phyloP scores from a whole-genome alignment of 2,888 invertebrate species.

The Hipparchia sbordonii region DNA sequence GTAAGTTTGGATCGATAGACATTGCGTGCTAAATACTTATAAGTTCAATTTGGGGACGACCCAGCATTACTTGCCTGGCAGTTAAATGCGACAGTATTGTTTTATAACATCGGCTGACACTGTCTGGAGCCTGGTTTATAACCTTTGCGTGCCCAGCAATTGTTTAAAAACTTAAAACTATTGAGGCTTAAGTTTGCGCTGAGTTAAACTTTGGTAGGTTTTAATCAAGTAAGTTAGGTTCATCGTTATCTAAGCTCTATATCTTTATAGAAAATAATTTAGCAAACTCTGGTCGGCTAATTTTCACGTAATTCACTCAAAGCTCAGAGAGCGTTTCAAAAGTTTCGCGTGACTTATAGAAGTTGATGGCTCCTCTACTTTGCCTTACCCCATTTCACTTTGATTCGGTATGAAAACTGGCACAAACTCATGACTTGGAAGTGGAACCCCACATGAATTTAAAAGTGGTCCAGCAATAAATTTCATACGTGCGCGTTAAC shows the following conservation, averaged over 20 bases:
- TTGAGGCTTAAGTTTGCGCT: neutral
- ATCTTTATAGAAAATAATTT: neutral
- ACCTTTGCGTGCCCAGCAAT: conserved; percentile 1
- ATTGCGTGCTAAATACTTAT: conserved; percentile 18
- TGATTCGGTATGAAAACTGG: neutral
- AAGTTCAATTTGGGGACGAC: neutral
- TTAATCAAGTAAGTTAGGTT: neutral
- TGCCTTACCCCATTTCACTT: conserved; percentile 12
- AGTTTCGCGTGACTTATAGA: neutral
- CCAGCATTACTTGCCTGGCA: neutral
- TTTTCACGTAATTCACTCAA: neutral
- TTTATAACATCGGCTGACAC: neutral
- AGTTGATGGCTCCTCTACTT: neutral
- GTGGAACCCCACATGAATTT: neutral
- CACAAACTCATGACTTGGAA: conserved; percentile 1
- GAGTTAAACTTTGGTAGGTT: neutral
- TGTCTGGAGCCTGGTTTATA: conserved; percentile 4
- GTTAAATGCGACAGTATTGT: conserved; percentile 6
- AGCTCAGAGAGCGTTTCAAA: neutral
- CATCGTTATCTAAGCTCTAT: neutral
- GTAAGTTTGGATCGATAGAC: neutral
- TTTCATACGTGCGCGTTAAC: conserved; percentile 1
- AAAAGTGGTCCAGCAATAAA: conserved; percentile 6
- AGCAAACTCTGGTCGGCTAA: neutral
- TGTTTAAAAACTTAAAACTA: conserved; percentile 4